These are phyloP conservation scores for Cyprinella venusta DNA, from an alignment of 2,797 vertebrate species.

Conservation along the genomic window DNA sequence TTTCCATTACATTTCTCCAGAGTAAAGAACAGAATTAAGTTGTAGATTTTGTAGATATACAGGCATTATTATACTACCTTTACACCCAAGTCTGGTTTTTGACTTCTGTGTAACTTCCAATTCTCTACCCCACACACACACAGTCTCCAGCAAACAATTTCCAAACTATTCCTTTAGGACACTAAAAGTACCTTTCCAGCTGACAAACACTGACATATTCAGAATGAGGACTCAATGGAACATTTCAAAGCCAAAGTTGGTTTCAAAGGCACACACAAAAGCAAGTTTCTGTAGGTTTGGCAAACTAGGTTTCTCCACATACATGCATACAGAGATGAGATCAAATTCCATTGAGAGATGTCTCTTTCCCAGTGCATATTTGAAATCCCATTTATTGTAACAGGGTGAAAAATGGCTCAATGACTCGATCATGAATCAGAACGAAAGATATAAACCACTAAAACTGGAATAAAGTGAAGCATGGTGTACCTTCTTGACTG, in stretches of 20 bases:
- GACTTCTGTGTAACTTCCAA: constrained; percentile 47
- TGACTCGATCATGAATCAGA: constrained; percentile 64
- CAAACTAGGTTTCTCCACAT: constrained; percentile 62
- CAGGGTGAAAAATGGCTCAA: constrained; percentile 67
- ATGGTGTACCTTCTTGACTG: constrained; percentile 78
- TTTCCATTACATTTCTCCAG: constrained; percentile 30
- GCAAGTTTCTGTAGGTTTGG: constrained; percentile 44
- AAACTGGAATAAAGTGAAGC: constrained; percentile 55
- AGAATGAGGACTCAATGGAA: constrained; percentile 44
- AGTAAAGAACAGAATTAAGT: constrained; percentile 25
- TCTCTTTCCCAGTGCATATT: constrained; percentile 54
- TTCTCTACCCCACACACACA: constrained; percentile 29
- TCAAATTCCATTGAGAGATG: constrained; percentile 63
- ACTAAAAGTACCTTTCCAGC: constrained; percentile 35
- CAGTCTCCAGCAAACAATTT: constrained; percentile 48
- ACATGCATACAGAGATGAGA: constrained; percentile 67
- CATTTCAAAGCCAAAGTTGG: constrained; percentile 50
- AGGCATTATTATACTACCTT: constrained; percentile 39
- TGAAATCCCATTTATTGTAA: constrained; percentile 62
- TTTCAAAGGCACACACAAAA: constrained; percentile 42
- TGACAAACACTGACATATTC: constrained; percentile 29
- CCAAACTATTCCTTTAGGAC: constrained; percentile 49
- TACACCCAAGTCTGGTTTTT: constrained; percentile 24
- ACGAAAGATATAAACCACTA: constrained; percentile 75
- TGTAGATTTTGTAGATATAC: constrained; percentile 25